phyloP scores from a whole-genome alignment of 1,140 invertebrate species.

The Apis cerana region DNA sequence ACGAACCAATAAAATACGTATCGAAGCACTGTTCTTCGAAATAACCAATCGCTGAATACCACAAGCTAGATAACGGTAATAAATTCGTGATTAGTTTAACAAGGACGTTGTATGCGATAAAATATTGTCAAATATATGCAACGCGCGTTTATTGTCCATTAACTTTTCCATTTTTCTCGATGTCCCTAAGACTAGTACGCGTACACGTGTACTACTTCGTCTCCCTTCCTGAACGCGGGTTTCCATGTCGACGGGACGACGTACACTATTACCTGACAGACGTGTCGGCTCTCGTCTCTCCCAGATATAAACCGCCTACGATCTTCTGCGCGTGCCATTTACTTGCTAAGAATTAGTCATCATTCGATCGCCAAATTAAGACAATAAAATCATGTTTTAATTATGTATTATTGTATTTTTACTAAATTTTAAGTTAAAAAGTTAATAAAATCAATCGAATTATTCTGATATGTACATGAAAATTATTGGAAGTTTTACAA shows the following conservation, averaged over 20 bases:
- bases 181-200: neutral
- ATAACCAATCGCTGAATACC: neutral
- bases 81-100: slow-evolving; percentile 26
- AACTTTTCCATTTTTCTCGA: neutral
- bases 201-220: slow-evolving; percentile 28
- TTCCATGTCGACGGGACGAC: slow-evolving; percentile 28
- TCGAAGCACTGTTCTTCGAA: neutral
- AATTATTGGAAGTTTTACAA: no score
- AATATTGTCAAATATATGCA: neutral
- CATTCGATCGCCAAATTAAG: slow-evolving; percentile 14
- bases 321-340: slow-evolving; percentile 32
- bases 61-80: neutral
- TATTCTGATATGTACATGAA: no score
- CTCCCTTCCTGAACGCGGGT: slow-evolving; percentile 27
- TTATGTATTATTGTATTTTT: no score
- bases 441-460: no score
- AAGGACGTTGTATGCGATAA: neutral
- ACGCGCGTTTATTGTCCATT: neutral
- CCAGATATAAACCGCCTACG: slow-evolving; percentile 10
- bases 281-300: slow-evolving; percentile 15
- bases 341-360: neutral
- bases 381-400: neutral
- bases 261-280: slow-evolving; percentile 31
- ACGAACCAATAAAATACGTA: neutral
- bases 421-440: no score